Conservation (phyloP, 2,797 vertebrate species). For the Gymnothorax reevesii region DNA sequence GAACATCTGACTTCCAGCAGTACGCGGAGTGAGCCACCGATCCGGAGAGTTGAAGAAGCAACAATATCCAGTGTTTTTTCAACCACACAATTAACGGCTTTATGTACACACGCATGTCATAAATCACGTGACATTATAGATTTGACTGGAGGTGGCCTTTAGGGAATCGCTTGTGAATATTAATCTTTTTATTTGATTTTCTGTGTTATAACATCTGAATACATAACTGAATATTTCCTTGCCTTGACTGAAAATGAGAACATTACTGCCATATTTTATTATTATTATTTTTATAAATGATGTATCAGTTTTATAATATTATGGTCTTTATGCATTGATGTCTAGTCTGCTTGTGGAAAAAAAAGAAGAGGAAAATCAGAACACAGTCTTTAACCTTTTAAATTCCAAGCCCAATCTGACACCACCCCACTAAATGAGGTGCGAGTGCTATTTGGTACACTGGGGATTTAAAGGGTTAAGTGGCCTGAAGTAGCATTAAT, state of each 20-base stretch:
- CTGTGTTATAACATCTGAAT: background rate
- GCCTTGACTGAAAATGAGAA: conserved; percentile 7
- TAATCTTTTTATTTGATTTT: conserved; percentile 4
- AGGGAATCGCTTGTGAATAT: conserved; percentile 6
- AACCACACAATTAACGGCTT: conserved; percentile 1
- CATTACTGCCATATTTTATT: background rate
- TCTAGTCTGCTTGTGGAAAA: background rate
- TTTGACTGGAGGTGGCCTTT: background rate
- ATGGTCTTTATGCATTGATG: background rate
- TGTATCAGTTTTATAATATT: background rate
- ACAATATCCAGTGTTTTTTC: background rate
- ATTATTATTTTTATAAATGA: conserved; percentile 7
- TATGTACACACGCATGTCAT: background rate
- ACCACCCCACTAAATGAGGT: too few species aligned
- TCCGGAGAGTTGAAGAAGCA: background rate
- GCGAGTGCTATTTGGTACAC: too few species aligned
- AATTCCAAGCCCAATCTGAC: too few species aligned
- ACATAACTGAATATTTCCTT: background rate
- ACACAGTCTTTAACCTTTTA: background rate
- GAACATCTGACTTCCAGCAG: background rate
- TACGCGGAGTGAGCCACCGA: background rate
- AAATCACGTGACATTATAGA: conserved; percentile 8
- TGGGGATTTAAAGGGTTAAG: too few species aligned
- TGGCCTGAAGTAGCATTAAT: too few species aligned
- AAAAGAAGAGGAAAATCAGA: background rate